Evolutionary conservation across 2,888 invertebrate species (phyloP), one percentile per base, ranked within the genome.

Genomic region (Eulithis prunata): DNA sequence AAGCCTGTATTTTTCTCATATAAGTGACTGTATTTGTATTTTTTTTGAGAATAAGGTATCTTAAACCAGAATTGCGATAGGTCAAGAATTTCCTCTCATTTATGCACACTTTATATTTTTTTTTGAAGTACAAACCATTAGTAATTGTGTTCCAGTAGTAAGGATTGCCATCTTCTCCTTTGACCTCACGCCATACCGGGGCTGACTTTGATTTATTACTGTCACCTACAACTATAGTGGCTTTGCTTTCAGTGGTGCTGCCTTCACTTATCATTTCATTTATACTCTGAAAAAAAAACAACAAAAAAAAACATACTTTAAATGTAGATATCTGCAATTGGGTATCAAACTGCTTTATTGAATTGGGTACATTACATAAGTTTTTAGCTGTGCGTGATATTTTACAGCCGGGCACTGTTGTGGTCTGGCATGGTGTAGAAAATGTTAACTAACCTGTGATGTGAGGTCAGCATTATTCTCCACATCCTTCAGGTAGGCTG

Each of bases 61-160:
- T 21, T 2, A 21, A 21, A 21, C 21, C 21, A 21, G 21, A 21
- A 21, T 21, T 2, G 21, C 1, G 21, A 21, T 1, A 21, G 21
- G 1, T 2, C 21, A 21, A 21, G 2, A 21, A 21, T 21, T 21
- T 21, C 21, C 21, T 21, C 21, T 21, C 21, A 21, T 21, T 21
- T 2, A 21, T 21, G 21, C 21, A 21, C 1, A 41, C 0, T 41
- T 14, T 6, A 46, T 46, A 14, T 14, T 14, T 52, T 52, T 52
- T 2, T 52, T 55, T 2, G n/a, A 5, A 28, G 13, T 41, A 56
- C 57, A 21, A 51, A 96, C 97, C 97, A 90, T 96, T 96, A 45
- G 97, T 97, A 72, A 95, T 94, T 1, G 95, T 95, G 85, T 98
- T 97, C 97, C 97, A 98, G 79, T 96, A 98, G 83, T 98, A 98